Percentiles rank a stretch among this genome's conserved stretches.
Evolutionary conservation across 2,113 vertebrate species (phyloP).

Genomic region (Silurus asotus): DNA sequence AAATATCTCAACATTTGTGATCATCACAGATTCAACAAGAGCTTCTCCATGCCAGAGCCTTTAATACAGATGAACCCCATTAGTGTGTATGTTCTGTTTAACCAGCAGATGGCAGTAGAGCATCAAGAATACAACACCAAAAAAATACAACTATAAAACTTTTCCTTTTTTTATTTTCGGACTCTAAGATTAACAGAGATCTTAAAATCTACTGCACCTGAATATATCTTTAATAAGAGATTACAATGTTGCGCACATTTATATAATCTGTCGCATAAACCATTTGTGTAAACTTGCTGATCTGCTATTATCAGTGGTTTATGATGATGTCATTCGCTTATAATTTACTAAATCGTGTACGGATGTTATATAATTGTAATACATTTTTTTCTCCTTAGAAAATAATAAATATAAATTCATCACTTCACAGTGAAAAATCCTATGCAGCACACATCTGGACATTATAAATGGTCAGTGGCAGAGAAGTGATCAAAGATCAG

Average conservation of each 20-base stretch:
- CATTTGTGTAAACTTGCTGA: neutral
- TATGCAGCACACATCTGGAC: neutral
- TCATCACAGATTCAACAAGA: no score
- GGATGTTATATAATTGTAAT: neutral
- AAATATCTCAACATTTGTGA: no score
- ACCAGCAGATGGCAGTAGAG: conserved; percentile 48
- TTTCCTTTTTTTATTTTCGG: no score
- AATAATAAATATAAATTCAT: neutral
- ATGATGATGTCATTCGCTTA: neutral
- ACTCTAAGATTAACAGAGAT: no score
- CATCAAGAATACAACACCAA: conserved; percentile 7
- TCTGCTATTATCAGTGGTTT: neutral
- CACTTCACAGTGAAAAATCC: neutral
- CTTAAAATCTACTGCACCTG: neutral
- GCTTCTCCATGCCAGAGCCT: no score
- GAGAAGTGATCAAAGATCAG: neutral
- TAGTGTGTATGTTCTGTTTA: neutral
- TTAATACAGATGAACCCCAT: no score
- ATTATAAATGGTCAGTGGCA: neutral
- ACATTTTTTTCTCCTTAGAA: neutral
- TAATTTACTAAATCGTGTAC: neutral
- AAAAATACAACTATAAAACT: neutral
- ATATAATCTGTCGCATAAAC: neutral
- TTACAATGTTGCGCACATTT: neutral
- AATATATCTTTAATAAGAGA: neutral